Conservation (phyloP, 1,140 invertebrate species). For the Phocides pigmalion region DNA sequence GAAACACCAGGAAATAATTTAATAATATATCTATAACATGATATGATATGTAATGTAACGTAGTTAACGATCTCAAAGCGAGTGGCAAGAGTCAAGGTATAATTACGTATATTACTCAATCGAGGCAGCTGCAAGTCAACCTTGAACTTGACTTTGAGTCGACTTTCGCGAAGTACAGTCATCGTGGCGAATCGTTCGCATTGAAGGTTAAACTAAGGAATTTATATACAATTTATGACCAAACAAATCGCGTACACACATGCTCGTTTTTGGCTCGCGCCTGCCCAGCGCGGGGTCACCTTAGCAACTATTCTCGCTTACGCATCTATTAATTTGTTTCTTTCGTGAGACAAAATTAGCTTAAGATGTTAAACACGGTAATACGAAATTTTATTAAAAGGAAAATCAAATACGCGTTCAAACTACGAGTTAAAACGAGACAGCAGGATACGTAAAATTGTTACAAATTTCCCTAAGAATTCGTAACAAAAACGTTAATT, state of each 20-base stretch:
- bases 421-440: background rate
- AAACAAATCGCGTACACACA: background rate
- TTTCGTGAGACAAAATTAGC: background rate
- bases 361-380: background rate
- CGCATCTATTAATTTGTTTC: background rate
- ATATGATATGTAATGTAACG: constrained; percentile 15
- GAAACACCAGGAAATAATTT: background rate
- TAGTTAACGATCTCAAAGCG: constrained; percentile 18
- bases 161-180: constrained; percentile 49
- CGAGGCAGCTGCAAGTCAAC: constrained; percentile 33
- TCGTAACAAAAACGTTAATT: background rate
- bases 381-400: background rate
- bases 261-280: background rate
- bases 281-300: background rate
- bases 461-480: background rate
- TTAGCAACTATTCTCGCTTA: background rate
- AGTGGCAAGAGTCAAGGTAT: constrained; percentile 19
- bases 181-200: constrained; percentile 35
- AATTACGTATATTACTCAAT: constrained; percentile 27
- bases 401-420: background rate
- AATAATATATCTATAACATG: background rate
- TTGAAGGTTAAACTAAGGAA: constrained; percentile 21
- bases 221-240: constrained; percentile 25
- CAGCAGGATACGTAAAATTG: background rate
- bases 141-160: constrained; percentile 50